Evolutionary conservation across 2,888 invertebrate genomes (phyloP).

Genomic region (Halocaridina rubra): DNA sequence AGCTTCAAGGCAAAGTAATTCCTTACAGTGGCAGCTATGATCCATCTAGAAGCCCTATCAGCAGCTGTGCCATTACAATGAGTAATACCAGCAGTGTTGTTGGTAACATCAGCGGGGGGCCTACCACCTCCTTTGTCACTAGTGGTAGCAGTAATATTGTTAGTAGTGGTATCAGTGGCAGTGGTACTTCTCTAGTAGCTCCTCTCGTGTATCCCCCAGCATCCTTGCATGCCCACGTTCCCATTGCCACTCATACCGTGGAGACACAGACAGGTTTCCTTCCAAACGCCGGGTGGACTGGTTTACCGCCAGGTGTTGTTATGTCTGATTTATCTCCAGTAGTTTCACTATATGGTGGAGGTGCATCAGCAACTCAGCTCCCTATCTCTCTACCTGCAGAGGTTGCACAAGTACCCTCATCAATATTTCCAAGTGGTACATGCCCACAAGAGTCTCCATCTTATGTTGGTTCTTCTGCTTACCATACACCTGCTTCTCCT

Average conservation of each 20-base stretch:
- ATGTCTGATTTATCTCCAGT: constrained; percentile 50
- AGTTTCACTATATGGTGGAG: constrained; percentile 37
- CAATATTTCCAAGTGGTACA: constrained; percentile 42
- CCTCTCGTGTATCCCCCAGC: constrained; percentile 55
- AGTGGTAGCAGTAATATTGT: constrained; percentile 66
- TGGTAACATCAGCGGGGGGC: constrained; percentile 22
- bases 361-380: constrained; percentile 33
- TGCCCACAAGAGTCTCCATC: constrained; percentile 43
- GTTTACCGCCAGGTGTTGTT: constrained; percentile 40
- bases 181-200: constrained; percentile 51
- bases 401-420: constrained; percentile 50
- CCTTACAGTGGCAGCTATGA: constrained; percentile 69
- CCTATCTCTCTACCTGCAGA: constrained; percentile 48
- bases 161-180: constrained; percentile 70
- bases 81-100: constrained; percentile 68
- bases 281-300: constrained; percentile 44
- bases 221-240: constrained; percentile 52
- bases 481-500: constrained; percentile 50
- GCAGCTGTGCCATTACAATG: constrained; percentile 70
- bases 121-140: constrained; percentile 63
- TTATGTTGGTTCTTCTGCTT: constrained; percentile 43
- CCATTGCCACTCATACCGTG: constrained; percentile 61
- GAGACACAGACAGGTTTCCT: constrained; percentile 62
- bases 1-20: constrained; percentile 71
- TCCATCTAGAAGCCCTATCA: constrained; percentile 68